Base-by-base conservation (phyloP, 2,113 vertebrate species). In the Indicator maculatus region DNA sequence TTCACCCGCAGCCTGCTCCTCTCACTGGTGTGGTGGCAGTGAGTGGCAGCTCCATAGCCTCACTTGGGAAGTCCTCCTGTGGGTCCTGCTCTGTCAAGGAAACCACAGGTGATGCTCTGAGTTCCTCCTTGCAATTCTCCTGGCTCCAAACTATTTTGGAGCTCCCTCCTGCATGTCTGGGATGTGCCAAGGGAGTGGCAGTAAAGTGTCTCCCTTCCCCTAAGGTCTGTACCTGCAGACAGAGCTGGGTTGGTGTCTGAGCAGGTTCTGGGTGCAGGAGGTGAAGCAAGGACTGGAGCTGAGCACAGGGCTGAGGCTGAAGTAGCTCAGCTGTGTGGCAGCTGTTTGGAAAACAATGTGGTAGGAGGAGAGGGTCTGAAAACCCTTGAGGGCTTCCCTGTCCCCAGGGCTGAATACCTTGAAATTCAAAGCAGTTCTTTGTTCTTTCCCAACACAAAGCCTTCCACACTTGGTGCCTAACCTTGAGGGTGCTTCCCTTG, bases 21-120 rank as follows among this genome's bases (percentile, higher is more conserved):
- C 8, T 72, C 19, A 56, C 83, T 87, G n/a, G 18, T 45, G 30
- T 0, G 2, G 55, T 82, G 88, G 36, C 73, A 56, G 23, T n/a
- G 81, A 65, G 69, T 33, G 88, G n/a, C 83, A 92, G 84, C n/a
- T 86, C 60, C 47, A 5, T 70, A 27, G 53, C 36, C 56, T 77
- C 60, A 12, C 17, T 8, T 0, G 0, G 39, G 23, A 56, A 69
- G 58, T 21, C 72, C 74, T 23, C 1, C 2, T 5, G 1, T 8
- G 44, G 90, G 83, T 83, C 86, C 20, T 50, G 41, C 21, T 89
- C 61, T 72, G n/a, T 12, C 73, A 66, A 36, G 79, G 44, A 87
- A 89, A 61, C 38, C 44, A 41, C n/a, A 27, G 60, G 52, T 16
- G 11, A 38, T 27, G 31, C 33, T 44, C 61, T 59, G 39, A 86